These are phyloP conservation scores for Drosophila sulfurigaster DNA, from an alignment of 1,140 invertebrate genomes.

Conservation along the genomic window DNA sequence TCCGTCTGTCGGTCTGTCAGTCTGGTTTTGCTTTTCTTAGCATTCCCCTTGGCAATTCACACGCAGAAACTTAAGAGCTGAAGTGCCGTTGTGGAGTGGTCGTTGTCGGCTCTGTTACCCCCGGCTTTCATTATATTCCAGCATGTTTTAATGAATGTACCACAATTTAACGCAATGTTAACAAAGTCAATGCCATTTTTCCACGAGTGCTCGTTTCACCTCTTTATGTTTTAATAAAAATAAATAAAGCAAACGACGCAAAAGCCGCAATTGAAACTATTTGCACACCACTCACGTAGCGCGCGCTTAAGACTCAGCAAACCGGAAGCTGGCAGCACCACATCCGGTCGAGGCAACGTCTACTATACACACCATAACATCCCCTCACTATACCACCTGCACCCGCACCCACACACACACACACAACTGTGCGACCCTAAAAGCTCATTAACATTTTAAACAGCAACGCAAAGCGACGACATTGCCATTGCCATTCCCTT, in stretches of 20 bases:
- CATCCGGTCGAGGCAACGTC: slow-evolving; percentile 60
- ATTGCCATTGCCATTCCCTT: slow-evolving; percentile 29
- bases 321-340: slow-evolving; percentile 78
- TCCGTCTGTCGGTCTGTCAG: neutral
- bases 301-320: slow-evolving; percentile 73
- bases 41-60: slow-evolving; percentile 17
- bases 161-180: slow-evolving; percentile 79
- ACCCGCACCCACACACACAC: slow-evolving; percentile 27
- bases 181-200: slow-evolving; percentile 80
- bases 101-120: slow-evolving; percentile 12
- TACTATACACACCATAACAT: slow-evolving; percentile 9
- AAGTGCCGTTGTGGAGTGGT: slow-evolving; percentile 15
- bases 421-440: slow-evolving; percentile 60
- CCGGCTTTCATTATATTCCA: slow-evolving; percentile 49
- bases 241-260: slow-evolving; percentile 81
- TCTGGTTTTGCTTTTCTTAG: slow-evolving; percentile 22
- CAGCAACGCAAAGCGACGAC: slow-evolving; percentile 75
- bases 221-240: slow-evolving; percentile 84
- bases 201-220: slow-evolving; percentile 48
- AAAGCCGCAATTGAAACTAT: slow-evolving; percentile 83
- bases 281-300: slow-evolving; percentile 83
- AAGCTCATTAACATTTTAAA: slow-evolving; percentile 84
- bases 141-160: slow-evolving; percentile 70
- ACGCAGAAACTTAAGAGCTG: slow-evolving; percentile 24
- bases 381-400: no score